These are phyloP conservation scores for Phycodurus eques DNA, from an alignment of 2,113 vertebrate genomes.

Conservation along the genomic window DNA sequence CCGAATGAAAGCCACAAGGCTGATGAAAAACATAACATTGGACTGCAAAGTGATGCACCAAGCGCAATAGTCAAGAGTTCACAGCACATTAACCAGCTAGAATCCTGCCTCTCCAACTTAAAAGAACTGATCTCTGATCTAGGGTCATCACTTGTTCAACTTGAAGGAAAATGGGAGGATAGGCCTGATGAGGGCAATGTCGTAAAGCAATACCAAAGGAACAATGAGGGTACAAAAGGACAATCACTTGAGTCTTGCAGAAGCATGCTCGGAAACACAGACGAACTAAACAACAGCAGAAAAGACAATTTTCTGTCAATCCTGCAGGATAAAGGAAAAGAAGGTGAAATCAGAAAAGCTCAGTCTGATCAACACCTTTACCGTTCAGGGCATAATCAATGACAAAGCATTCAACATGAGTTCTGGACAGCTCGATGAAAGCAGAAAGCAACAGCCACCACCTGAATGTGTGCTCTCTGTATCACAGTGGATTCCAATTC, in stretches of 20 bases:
- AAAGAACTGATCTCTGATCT: slow-evolving; percentile 68
- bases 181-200: neutral
- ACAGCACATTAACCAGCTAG: slow-evolving; percentile 63
- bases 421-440: neutral
- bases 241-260: slow-evolving; percentile 12
- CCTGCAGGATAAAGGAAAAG: neutral
- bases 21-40: neutral
- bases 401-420: slow-evolving; percentile 4
- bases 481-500: slow-evolving; percentile 44
- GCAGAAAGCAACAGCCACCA: slow-evolving; percentile 19
- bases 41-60: slow-evolving; percentile 2
- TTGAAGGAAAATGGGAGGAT: slow-evolving; percentile 43
- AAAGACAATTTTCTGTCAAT: neutral
- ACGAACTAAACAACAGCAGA: neutral
- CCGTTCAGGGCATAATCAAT: slow-evolving; percentile 13
- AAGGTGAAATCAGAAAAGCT: slow-evolving; percentile 9
- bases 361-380: slow-evolving; percentile 15
- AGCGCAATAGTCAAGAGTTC: slow-evolving; percentile 23
- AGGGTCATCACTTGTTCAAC: slow-evolving; percentile 43
- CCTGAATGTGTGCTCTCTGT: slow-evolving; percentile 30
- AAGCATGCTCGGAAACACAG: slow-evolving; percentile 13
- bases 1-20: slow-evolving; percentile 17
- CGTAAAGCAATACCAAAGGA: slow-evolving; percentile 6
- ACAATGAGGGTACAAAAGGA: slow-evolving; percentile 3
- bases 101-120: slow-evolving; percentile 63